Conservation (phyloP, 2,797 vertebrate species). For the Fratercula arctica region DNA sequence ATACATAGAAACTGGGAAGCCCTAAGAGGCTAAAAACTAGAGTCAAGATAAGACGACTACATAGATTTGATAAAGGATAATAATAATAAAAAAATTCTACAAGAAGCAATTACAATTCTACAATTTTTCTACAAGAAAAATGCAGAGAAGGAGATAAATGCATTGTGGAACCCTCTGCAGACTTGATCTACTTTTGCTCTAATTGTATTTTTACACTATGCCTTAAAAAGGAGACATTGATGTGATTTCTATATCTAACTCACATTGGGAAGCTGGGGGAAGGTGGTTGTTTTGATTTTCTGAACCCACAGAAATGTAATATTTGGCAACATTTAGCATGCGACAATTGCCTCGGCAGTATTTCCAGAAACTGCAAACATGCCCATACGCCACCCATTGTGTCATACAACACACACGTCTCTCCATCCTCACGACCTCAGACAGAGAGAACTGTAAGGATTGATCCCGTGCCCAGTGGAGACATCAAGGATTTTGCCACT, state of each 20-base stretch:
- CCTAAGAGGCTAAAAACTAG: neutral
- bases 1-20: neutral
- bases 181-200: neutral
- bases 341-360: neutral
- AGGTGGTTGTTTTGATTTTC: neutral
- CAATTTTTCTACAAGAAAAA: neutral
- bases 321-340: neutral
- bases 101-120: neutral
- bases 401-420: neutral
- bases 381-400: neutral
- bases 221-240: neutral
- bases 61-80: neutral
- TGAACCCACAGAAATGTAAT: constrained; percentile 2
- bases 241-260: neutral
- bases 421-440: neutral
- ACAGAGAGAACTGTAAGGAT: neutral
- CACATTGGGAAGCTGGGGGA: neutral
- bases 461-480: neutral
- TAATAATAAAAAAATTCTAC: neutral
- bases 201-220: neutral
- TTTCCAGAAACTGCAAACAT: neutral
- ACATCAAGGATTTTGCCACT: neutral
- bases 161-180: neutral
- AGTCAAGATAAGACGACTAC: neutral
- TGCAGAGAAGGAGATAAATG: neutral